phyloP scores from a whole-genome alignment of 2,797 vertebrate species.

The Galagoides demidoff region DNA sequence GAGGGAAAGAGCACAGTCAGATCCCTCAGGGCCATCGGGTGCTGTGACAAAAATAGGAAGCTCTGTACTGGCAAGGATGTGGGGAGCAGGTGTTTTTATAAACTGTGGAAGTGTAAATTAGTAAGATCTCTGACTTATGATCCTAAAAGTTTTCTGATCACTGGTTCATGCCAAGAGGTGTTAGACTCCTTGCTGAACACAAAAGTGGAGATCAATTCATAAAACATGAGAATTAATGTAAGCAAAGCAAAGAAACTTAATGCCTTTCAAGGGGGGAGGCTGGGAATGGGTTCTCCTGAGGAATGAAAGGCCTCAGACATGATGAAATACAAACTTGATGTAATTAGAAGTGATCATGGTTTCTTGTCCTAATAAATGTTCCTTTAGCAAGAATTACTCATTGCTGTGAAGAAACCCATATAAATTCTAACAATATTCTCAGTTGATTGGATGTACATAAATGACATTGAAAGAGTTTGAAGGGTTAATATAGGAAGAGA shows the following conservation, averaged over 20 bases:
- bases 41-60: background rate
- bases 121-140: background rate
- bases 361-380: background rate
- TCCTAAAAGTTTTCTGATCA: background rate
- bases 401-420: background rate
- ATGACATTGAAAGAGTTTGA: conserved; percentile 11
- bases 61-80: background rate
- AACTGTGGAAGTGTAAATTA: background rate
- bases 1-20: background rate
- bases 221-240: background rate
- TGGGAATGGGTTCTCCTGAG: background rate
- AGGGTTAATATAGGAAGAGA: background rate
- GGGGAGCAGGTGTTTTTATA: background rate
- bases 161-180: background rate
- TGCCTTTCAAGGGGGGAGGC: background rate
- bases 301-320: background rate
- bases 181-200: background rate
- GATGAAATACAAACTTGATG: background rate
- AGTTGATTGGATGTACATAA: background rate
- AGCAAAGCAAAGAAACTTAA: background rate
- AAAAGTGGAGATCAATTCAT: conserved; percentile 1
- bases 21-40: background rate
- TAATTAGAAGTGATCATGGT: background rate
- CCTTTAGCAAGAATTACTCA: background rate
- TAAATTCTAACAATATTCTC: conserved; percentile 31